Conservation (phyloP, 2,113 vertebrate species). For the Tupaia chinensis region DNA sequence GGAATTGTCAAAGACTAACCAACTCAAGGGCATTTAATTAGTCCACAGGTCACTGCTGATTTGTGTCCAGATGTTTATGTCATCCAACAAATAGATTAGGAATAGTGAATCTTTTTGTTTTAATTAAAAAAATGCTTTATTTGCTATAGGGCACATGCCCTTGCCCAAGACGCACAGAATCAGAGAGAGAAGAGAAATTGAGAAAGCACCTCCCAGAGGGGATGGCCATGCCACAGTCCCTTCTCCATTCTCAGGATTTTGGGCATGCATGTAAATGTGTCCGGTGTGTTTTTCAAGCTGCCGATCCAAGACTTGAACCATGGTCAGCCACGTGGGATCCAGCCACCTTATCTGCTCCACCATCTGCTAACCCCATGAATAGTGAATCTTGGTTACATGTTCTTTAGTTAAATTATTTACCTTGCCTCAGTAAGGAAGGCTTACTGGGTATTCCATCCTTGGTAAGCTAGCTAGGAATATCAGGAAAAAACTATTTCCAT, state of each 20-base stretch:
- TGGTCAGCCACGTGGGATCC: too few species aligned
- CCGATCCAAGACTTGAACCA: too few species aligned
- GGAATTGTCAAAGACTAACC: not conserved
- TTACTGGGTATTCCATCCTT: not conserved
- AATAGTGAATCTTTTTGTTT: not conserved
- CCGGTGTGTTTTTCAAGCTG: too few species aligned
- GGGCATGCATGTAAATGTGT: too few species aligned
- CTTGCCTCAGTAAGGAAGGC: conserved; percentile 10
- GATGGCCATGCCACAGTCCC: too few species aligned
- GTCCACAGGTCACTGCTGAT: not conserved
- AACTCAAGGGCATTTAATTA: not conserved
- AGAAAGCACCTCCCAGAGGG: too few species aligned
- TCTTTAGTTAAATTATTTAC: not conserved
- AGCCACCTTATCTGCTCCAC: too few species aligned
- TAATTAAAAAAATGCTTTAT: too few species aligned
- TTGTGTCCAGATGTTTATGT: not conserved
- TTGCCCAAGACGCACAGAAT: too few species aligned
- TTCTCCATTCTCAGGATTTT: too few species aligned
- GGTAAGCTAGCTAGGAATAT: not conserved
- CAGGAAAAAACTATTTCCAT: not conserved
- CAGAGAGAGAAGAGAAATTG: too few species aligned
- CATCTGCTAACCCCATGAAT: not conserved
- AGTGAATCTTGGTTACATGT: not conserved
- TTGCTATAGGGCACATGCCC: too few species aligned
- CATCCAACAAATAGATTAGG: not conserved